Evolutionary conservation across 2,888 invertebrate species (phyloP).

Genomic region (Tuberolachnus salignus): DNA sequence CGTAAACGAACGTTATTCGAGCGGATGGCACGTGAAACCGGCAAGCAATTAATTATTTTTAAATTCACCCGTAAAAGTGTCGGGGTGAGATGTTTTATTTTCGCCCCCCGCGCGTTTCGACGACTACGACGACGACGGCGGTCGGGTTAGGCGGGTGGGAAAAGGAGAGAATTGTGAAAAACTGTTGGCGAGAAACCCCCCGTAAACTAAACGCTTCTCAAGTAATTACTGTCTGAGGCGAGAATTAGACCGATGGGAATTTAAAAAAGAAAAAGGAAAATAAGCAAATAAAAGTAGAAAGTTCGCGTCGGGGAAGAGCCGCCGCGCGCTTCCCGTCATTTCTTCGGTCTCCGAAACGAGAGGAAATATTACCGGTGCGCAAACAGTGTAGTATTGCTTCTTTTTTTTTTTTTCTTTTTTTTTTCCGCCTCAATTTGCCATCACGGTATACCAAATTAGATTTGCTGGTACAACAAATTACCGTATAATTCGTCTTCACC

Average conservation of each 20-base stretch:
- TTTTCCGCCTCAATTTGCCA: background rate
- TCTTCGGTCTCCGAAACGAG: conserved; percentile 29
- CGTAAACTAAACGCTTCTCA: conserved; percentile 48
- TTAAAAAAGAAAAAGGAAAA: conserved; percentile 27
- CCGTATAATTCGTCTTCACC: conserved; percentile 50
- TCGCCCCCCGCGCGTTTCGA: background rate
- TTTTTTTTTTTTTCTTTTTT: conserved; percentile 25
- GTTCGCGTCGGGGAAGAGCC: background rate
- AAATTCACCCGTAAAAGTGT: conserved; percentile 30
- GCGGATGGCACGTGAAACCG: conserved; percentile 3
- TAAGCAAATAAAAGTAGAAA: conserved; percentile 30
- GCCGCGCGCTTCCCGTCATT: conserved; percentile 24
- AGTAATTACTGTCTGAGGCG: conserved; percentile 54
- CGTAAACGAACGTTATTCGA: conserved; percentile 3
- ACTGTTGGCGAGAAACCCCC: conserved; percentile 39
- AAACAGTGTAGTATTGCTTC: conserved; percentile 36
- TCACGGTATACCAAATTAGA: conserved; percentile 42
- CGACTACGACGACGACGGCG: background rate
- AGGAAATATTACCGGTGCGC: conserved; percentile 33
- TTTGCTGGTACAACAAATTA: conserved; percentile 43
- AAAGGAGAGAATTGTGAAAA: conserved; percentile 38
- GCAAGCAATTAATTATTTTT: conserved; percentile 49
- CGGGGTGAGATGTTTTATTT: conserved; percentile 30
- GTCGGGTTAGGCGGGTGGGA: background rate
- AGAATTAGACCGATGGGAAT: conserved; percentile 50